Percentiles rank a stretch among this genome's conserved stretches.
Conservation (phyloP, 2,888 invertebrate species). For the Timema podura region DNA sequence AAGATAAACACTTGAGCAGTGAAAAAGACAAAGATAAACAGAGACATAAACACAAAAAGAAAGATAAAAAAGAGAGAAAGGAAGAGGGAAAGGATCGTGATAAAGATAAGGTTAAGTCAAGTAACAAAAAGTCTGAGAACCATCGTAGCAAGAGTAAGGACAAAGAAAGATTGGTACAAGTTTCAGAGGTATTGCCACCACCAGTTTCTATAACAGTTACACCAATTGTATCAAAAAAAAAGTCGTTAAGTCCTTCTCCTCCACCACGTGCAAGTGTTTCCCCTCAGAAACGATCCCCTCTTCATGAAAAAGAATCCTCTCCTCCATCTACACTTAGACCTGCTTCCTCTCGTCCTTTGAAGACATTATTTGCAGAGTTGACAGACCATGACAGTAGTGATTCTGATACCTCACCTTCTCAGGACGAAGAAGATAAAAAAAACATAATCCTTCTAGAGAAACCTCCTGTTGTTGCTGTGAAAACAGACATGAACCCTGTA, state of each 20-base stretch:
- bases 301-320: constrained; percentile 20
- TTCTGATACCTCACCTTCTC: constrained; percentile 30
- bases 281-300: constrained; percentile 17
- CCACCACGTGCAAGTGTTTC: constrained; percentile 13
- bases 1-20: constrained; percentile 1
- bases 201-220: background rate
- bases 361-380: constrained; percentile 30
- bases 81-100: constrained; percentile 44
- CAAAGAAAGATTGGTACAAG: constrained; percentile 29
- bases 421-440: constrained; percentile 27
- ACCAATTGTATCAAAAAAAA: background rate
- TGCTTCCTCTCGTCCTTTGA: constrained; percentile 28
- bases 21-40: constrained; percentile 39
- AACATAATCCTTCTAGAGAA: background rate
- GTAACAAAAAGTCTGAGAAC: constrained; percentile 28
- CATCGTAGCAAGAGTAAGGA: constrained; percentile 26
- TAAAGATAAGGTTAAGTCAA: constrained; percentile 33
- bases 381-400: constrained; percentile 28
- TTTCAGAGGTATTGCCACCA: constrained; percentile 23
- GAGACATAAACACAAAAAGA: constrained; percentile 40
- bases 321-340: constrained; percentile 16
- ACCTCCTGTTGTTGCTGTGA: constrained; percentile 11
- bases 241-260: constrained; percentile 20
- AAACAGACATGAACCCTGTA: constrained; percentile 4
- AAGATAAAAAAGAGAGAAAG: constrained; percentile 40